A percentile compares a stretch with the other conserved stretches of the same genome.
Conservation (phyloP, 2,113 vertebrate species). For the Nipponia nippon region DNA sequence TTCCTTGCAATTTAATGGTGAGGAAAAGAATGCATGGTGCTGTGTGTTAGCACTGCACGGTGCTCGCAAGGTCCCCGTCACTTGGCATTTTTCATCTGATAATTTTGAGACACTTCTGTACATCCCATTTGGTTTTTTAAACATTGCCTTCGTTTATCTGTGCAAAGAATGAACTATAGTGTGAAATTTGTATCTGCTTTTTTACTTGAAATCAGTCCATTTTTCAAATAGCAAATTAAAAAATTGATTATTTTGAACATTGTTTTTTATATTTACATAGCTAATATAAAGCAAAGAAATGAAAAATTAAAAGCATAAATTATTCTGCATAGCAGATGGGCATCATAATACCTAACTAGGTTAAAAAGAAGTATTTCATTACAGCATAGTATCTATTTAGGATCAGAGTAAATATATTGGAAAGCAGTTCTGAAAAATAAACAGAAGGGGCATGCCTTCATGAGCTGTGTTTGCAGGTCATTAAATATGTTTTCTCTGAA, state of each 20-base stretch:
- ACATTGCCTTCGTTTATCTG: neutral
- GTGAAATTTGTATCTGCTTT: neutral
- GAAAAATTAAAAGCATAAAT: neutral
- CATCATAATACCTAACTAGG: neutral
- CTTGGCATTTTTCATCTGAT: neutral
- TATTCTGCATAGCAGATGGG: neutral
- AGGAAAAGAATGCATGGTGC: rapidly evolving
- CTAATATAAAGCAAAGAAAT: neutral
- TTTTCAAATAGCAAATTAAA: neutral
- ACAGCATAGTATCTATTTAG: neutral
- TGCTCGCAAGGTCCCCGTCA: neutral
- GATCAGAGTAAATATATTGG: neutral
- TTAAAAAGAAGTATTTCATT: neutral
- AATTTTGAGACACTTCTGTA: neutral
- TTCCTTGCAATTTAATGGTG: neutral
- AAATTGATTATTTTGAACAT: neutral
- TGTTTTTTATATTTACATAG: neutral
- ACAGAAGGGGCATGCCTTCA: neutral
- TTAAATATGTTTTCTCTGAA: neutral
- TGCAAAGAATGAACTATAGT: neutral
- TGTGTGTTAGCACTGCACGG: neutral
- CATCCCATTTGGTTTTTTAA: neutral
- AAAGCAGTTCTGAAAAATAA: neutral
- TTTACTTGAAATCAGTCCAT: neutral
- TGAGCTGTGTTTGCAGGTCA: neutral